Percentiles rank a stretch among this genome's conserved stretches.
Evolutionary conservation across 2,797 vertebrate species (phyloP).

Genomic region (Chelmon rostratus): DNA sequence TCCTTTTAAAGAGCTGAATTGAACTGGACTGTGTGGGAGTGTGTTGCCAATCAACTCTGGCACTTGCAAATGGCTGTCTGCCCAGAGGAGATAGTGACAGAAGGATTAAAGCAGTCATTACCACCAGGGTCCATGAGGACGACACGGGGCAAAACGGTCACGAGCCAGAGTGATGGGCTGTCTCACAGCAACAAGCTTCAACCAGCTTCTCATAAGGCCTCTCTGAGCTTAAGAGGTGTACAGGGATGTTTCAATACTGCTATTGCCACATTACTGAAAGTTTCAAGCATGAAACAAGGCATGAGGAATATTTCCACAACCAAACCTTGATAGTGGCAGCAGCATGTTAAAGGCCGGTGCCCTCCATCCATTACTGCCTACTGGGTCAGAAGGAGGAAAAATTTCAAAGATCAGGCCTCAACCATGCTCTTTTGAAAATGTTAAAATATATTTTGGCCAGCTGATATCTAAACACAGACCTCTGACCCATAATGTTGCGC

Average conservation of each 20-base stretch:
- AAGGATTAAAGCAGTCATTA: slow-evolving; percentile 70
- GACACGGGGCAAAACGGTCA: slow-evolving; percentile 47
- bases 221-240: slow-evolving; percentile 24
- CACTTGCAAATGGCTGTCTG: slow-evolving; percentile 61
- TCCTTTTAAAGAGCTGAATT: slow-evolving; percentile 32
- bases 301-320: neutral
- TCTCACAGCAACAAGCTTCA: slow-evolving; percentile 31
- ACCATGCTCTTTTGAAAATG: neutral
- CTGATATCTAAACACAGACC: neutral
- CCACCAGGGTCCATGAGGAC: slow-evolving; percentile 33
- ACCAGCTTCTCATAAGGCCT: slow-evolving; percentile 21
- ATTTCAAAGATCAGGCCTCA: neutral
- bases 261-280: neutral
- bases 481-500: neutral
- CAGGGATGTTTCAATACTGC: neutral
- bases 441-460: neutral
- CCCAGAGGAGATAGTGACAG: slow-evolving; percentile 62
- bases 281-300: neutral
- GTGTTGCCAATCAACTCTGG: slow-evolving; percentile 56
- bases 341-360: neutral
- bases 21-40: slow-evolving; percentile 36
- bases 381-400: neutral
- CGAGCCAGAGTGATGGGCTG: slow-evolving; percentile 50
- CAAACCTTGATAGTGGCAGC: neutral
- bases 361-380: neutral